phyloP scores from a whole-genome alignment of 1,140 invertebrate genomes.

The Heliothis virescens region DNA sequence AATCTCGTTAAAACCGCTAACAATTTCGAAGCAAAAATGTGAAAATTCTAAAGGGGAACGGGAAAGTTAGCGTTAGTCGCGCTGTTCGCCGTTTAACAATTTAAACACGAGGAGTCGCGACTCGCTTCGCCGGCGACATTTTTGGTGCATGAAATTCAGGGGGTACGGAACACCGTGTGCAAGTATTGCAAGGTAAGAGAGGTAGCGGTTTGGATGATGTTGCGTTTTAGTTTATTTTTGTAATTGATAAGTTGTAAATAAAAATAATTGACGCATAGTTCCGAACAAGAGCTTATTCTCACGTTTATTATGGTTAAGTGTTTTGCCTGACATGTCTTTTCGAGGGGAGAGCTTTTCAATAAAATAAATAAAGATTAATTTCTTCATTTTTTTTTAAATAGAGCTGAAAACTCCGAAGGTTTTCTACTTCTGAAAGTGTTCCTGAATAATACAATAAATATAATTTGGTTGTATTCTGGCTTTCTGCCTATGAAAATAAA shows the following conservation, averaged over 20 bases:
- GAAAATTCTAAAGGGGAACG: conserved; percentile 58
- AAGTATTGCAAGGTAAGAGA: conserved; percentile 8
- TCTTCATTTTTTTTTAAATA: too few relatives aligned
- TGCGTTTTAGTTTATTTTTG: not conserved
- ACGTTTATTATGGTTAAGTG: too few relatives aligned
- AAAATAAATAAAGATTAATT: too few relatives aligned
- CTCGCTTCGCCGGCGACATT: conserved; percentile 53
- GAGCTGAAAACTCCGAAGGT: too few relatives aligned
- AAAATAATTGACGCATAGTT: too few relatives aligned
- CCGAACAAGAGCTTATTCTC: too few relatives aligned
- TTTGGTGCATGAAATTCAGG: conserved; percentile 62
- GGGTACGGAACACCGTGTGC: conserved; percentile 19
- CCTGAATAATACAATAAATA: too few relatives aligned
- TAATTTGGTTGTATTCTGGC: too few relatives aligned
- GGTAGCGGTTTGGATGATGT: not conserved
- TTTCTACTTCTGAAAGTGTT: too few relatives aligned
- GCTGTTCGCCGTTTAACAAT: conserved; percentile 72
- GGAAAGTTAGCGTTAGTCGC: conserved; percentile 62
- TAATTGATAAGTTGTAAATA: not conserved
- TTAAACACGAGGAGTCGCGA: conserved; percentile 74
- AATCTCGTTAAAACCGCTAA: conserved; percentile 49
- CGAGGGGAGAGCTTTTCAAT: too few relatives aligned
- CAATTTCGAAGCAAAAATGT: conserved; percentile 58
- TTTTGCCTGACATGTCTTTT: too few relatives aligned
- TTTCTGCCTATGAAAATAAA: too few relatives aligned